Percentiles rank a stretch among this genome's conserved stretches.
These are phyloP conservation scores for Phalangium opilio DNA, from an alignment of 2,888 invertebrate species.

Conservation along the genomic window DNA sequence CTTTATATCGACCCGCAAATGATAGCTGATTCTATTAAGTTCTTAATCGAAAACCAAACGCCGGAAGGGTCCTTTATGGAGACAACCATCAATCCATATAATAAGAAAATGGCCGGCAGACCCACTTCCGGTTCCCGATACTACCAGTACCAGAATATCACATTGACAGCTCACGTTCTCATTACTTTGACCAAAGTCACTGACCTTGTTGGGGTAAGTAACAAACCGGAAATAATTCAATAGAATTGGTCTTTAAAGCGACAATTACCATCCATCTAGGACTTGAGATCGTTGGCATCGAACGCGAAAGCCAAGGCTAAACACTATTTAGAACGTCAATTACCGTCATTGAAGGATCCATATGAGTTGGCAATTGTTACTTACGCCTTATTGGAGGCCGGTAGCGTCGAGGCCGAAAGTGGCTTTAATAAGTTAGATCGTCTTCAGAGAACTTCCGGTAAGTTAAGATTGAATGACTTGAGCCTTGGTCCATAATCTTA, in stretches of 20 bases:
- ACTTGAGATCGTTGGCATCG: constrained; percentile 13
- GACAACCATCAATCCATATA: constrained; percentile 16
- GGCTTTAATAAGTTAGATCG: constrained; percentile 28
- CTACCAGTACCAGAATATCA: constrained; percentile 24
- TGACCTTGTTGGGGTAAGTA: constrained; percentile 31
- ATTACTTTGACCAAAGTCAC: constrained; percentile 33
- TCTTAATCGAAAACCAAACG: constrained; percentile 29
- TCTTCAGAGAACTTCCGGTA: constrained; percentile 16
- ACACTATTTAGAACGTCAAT: constrained; percentile 29
- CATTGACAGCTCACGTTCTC: constrained; percentile 39
- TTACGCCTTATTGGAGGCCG: constrained; percentile 34
- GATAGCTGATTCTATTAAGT: constrained; percentile 29
- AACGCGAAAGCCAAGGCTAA: constrained; percentile 15
- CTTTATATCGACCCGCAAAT: constrained; percentile 37
- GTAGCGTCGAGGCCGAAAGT: constrained; percentile 30
- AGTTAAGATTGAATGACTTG: too few relatives aligned
- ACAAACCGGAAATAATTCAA: constrained; percentile 18
- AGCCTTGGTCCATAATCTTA: too few relatives aligned
- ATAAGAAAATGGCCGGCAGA: constrained; percentile 15
- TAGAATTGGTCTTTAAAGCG: background rate
- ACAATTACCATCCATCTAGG: too few relatives aligned
- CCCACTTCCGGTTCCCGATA: constrained; percentile 3
- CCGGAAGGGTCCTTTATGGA: constrained; percentile 29
- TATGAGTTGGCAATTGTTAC: constrained; percentile 38
- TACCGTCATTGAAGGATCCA: constrained; percentile 29